Conservation (phyloP, 2,113 vertebrate species). For the Mormyrus lacerda region DNA sequence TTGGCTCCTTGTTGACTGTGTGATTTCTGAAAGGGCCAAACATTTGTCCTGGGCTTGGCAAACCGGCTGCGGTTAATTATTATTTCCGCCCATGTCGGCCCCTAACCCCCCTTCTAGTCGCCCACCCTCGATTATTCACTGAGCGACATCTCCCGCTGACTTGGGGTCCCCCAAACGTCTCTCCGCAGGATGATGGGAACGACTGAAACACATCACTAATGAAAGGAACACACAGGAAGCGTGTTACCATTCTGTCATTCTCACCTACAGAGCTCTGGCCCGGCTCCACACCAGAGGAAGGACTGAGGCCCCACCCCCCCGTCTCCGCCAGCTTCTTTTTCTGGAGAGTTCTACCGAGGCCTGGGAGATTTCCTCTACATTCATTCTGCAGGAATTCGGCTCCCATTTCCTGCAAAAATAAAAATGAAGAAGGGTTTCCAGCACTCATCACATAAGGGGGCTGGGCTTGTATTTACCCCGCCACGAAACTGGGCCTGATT, state of each 20-base stretch:
- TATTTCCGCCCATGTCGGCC: constrained; percentile 82
- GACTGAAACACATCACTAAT: constrained; percentile 90
- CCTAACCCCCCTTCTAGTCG: constrained; percentile 27
- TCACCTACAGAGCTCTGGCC: constrained; percentile 96
- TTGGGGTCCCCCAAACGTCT: constrained; percentile 84
- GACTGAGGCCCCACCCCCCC: constrained; percentile 61
- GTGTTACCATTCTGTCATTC: constrained; percentile 99
- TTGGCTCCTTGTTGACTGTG: constrained; percentile 60
- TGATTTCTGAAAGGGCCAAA: constrained; percentile 43
- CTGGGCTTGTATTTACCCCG: constrained; percentile 68
- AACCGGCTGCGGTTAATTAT: constrained; percentile 75
- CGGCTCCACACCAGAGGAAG: constrained; percentile 69
- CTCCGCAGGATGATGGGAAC: constrained; percentile 95
- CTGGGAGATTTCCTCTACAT: constrained; percentile 90
- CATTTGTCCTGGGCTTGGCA: constrained; percentile 41
- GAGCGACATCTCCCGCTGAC: constrained; percentile 79
- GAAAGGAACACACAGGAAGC: constrained; percentile 99
- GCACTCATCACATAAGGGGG: constrained; percentile 50
- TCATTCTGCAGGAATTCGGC: constrained; percentile 84
- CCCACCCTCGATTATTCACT: constrained; percentile 61
- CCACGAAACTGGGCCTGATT: constrained; percentile 63
- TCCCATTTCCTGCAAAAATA: constrained; percentile 78
- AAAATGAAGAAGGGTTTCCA: constrained; percentile 37
- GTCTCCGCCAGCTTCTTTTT: constrained; percentile 47
- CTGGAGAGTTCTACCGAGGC: constrained; percentile 56